A percentile compares a stretch with the other conserved stretches of the same genome.
These are phyloP conservation scores for Episyrphus balteatus DNA, from an alignment of 1,140 invertebrate genomes.

Conservation along the genomic window DNA sequence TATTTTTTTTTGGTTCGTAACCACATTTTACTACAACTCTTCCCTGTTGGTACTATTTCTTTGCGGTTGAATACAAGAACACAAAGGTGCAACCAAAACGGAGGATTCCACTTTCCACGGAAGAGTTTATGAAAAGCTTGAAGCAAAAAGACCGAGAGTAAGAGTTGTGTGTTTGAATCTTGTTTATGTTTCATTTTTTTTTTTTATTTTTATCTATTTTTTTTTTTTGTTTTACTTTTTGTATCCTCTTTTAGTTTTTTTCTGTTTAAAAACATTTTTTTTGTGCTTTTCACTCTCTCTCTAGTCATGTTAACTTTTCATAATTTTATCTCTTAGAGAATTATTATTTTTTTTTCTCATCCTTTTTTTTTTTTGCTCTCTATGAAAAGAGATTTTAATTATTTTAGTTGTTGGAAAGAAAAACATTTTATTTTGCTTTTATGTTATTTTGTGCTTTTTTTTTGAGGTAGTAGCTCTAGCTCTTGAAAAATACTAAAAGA, in stretches of 20 bases:
- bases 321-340: too few relatives aligned
- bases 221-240: too few relatives aligned
- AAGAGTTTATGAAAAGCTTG: constrained; percentile 8
- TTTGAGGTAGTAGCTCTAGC: background rate
- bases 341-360: too few relatives aligned
- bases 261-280: too few relatives aligned
- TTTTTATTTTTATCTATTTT: too few relatives aligned
- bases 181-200: background rate
- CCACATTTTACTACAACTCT: too few relatives aligned
- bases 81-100: background rate
- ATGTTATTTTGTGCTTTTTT: background rate
- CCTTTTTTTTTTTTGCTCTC: background rate
- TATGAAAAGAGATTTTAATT: background rate
- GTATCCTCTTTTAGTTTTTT: too few relatives aligned
- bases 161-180: background rate
- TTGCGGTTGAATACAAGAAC: background rate
- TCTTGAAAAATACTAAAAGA: background rate
- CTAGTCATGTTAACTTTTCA: too few relatives aligned
- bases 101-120: background rate
- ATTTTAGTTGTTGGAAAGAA: background rate
- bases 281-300: too few relatives aligned
- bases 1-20: background rate
- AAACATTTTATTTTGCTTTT: background rate
- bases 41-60: background rate
- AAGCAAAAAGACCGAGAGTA: constrained; percentile 5